phyloP scores from a whole-genome alignment of 2,797 vertebrate species.

The Phrynocephalus vlangalii region DNA sequence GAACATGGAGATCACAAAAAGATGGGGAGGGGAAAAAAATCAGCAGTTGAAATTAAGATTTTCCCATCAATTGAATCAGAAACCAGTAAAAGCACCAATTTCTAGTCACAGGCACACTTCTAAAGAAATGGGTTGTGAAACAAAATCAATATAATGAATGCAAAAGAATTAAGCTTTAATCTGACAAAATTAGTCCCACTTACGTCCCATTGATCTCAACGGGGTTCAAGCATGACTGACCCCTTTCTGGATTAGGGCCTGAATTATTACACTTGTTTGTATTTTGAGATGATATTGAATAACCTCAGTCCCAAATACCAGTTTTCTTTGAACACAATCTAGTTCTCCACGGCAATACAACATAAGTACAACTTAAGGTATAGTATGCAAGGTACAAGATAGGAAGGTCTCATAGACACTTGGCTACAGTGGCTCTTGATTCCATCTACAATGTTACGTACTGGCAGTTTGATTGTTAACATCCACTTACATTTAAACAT shows the following conservation, averaged over 20 bases:
- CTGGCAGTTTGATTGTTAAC: not conserved
- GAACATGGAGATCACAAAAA: not conserved
- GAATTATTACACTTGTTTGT: constrained; percentile 6
- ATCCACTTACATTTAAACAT: not conserved
- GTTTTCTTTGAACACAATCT: not conserved
- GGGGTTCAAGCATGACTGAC: not conserved
- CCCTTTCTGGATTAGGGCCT: not conserved
- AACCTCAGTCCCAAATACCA: not conserved
- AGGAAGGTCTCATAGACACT: not conserved
- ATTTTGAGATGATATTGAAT: constrained; percentile 11
- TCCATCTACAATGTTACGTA: not conserved
- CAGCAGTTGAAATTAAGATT: not conserved
- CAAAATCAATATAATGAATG: not conserved
- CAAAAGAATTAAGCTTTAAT: not conserved
- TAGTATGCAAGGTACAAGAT: not conserved
- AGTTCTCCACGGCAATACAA: not conserved
- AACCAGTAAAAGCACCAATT: not conserved
- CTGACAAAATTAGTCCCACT: not conserved
- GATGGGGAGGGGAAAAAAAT: not conserved
- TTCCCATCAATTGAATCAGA: not conserved
- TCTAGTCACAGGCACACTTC: not conserved
- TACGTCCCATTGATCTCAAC: constrained; percentile 1
- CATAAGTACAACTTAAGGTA: not conserved
- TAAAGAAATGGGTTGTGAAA: constrained; percentile 7
- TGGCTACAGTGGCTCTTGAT: too few species aligned